A percentile compares a stretch with the other conserved stretches of the same genome.
Conservation (phyloP, 2,113 vertebrate genomes). For the Aplodontia rufa region DNA sequence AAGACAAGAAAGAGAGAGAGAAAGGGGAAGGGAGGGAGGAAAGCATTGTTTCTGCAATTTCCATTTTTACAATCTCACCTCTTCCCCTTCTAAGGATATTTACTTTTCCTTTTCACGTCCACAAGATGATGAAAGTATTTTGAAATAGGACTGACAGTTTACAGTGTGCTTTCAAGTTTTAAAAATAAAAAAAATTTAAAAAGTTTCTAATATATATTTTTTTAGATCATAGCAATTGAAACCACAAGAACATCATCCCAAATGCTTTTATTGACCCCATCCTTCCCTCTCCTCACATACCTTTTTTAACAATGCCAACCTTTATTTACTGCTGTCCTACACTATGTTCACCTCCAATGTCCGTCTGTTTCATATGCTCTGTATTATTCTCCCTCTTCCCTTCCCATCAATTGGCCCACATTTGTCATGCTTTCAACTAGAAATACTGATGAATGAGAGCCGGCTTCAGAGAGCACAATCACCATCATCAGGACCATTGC, state of each 20-base stretch:
- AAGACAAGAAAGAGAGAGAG: fast-evolving
- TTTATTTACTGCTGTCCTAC: background rate
- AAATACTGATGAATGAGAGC: background rate
- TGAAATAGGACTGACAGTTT: background rate
- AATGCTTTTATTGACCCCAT: background rate
- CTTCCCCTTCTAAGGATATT: background rate
- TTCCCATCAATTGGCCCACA: fast-evolving
- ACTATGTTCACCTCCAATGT: background rate
- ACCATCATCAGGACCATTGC: background rate
- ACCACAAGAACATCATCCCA: background rate
- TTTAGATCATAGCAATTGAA: background rate
- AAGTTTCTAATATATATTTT: background rate
- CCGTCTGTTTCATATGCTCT: background rate
- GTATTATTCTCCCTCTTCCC: background rate
- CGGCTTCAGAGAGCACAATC: background rate
- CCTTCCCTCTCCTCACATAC: background rate
- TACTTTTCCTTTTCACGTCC: conserved; percentile 17
- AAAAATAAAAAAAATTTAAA: background rate
- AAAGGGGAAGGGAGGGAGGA: fast-evolving
- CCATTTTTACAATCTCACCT: background rate
- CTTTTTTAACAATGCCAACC: background rate
- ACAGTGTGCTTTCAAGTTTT: background rate
- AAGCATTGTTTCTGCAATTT: background rate
- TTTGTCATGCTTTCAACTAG: background rate
- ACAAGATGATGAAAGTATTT: background rate